These are phyloP conservation scores for Epizoanthus illoricatus DNA, from an alignment of 92 coral and sea anemone genomes.

Conservation along the genomic window DNA sequence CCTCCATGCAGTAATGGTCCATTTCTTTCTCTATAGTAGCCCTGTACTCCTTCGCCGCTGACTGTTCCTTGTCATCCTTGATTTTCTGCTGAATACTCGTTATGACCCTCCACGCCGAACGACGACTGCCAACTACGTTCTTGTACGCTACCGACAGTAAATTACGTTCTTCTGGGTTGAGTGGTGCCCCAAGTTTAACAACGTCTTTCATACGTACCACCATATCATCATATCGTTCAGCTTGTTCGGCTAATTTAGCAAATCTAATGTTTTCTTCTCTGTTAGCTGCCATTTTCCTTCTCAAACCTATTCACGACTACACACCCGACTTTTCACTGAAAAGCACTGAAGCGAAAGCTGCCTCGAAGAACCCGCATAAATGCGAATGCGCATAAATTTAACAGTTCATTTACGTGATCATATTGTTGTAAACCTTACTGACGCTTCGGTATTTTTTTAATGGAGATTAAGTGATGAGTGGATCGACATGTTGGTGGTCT, in stretches of 20 bases:
- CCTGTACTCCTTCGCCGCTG: slow-evolving; percentile 43
- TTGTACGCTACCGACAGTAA: slow-evolving; percentile 98
- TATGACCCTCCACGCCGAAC: slow-evolving; percentile 92
- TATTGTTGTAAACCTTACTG: too few relatives aligned
- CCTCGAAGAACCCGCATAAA: too few relatives aligned
- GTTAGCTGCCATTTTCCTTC: slow-evolving; percentile 33
- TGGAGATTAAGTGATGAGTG: too few relatives aligned
- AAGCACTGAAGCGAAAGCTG: too few relatives aligned
- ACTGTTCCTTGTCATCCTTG: slow-evolving; percentile 38
- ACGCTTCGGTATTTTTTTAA: too few relatives aligned
- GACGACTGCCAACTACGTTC: slow-evolving; percentile 99
- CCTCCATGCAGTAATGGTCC: slow-evolving; percentile 74
- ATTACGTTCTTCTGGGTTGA: slow-evolving; percentile 87
- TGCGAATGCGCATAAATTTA: too few relatives aligned
- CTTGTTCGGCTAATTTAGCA: slow-evolving; percentile 93
- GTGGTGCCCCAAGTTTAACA: slow-evolving; percentile 58
- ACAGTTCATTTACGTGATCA: too few relatives aligned
- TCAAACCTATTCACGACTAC: slow-evolving; percentile 9
- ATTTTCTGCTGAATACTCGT: slow-evolving; percentile 63
- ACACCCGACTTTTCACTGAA: slow-evolving; percentile 9
- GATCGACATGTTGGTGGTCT: too few relatives aligned
- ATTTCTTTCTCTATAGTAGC: slow-evolving; percentile 69
- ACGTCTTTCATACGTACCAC: slow-evolving; percentile 79
- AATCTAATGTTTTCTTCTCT: slow-evolving; percentile 55
- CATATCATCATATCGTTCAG: slow-evolving; percentile 98